Evolutionary conservation across 2,113 vertebrate species (phyloP).

Genomic region (Ornithorhynchus anatinus): DNA sequence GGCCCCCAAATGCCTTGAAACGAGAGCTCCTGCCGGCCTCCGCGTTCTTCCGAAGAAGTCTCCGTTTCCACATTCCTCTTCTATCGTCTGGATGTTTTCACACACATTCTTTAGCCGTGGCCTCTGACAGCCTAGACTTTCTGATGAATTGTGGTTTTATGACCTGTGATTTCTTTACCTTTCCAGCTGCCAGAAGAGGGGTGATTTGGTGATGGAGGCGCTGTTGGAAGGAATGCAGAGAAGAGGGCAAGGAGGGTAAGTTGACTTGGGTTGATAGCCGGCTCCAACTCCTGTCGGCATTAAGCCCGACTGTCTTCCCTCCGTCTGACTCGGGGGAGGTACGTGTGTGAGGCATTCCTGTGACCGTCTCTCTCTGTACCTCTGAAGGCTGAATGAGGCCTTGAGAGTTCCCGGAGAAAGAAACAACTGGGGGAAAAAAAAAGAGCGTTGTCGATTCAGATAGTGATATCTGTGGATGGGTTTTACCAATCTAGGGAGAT

Average conservation of each 20-base stretch:
- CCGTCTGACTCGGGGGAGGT: no score
- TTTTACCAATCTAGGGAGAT: neutral
- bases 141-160: constrained; percentile 1
- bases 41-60: neutral
- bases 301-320: no score
- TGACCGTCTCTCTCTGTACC: no score
- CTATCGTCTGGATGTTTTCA: neutral
- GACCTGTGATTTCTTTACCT: neutral
- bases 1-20: neutral
- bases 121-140: constrained; percentile 17
- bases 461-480: neutral
- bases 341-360: no score
- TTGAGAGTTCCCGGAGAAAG: no score
- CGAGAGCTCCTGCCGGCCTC: neutral
- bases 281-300: no score
- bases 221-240: constrained; percentile 74
- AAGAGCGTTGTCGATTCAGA: no score
- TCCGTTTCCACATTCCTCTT: neutral
- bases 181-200: constrained; percentile 28
- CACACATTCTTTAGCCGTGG: constrained; percentile 31
- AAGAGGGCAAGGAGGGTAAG: constrained; percentile 63
- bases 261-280: constrained; percentile 4
- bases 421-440: no score
- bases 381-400: no score
- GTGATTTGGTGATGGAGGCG: constrained; percentile 69